Evolutionary conservation across 2,797 vertebrate genomes (phyloP).

Genomic region (Prionace glauca): DNA sequence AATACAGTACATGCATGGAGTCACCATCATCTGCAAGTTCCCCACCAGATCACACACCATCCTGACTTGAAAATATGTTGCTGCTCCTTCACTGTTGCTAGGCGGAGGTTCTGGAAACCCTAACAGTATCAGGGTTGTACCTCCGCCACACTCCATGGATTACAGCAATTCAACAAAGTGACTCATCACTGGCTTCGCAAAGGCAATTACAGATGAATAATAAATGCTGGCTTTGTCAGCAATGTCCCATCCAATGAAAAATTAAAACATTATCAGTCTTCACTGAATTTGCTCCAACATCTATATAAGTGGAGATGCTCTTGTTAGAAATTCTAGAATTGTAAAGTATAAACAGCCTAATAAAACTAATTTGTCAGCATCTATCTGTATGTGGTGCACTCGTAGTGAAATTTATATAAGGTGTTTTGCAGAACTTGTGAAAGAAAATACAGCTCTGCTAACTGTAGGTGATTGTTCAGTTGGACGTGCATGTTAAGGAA

Average conservation of each 20-base stretch:
- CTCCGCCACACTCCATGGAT: background rate
- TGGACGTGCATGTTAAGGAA: background rate
- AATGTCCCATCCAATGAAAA: background rate
- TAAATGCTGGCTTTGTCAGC: background rate
- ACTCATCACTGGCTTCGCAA: background rate
- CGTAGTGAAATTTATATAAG: background rate
- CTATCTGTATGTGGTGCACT: background rate
- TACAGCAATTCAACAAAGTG: background rate
- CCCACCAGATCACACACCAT: background rate
- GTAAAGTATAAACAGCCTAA: background rate
- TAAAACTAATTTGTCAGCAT: background rate
- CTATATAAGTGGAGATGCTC: background rate
- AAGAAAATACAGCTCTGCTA: background rate
- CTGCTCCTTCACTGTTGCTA: background rate
- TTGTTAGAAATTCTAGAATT: background rate
- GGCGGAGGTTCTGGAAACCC: background rate
- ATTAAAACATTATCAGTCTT: background rate
- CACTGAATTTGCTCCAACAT: background rate
- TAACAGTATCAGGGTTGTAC: background rate
- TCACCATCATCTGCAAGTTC: too few relatives aligned
- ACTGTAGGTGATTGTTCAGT: background rate
- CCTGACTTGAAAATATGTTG: background rate
- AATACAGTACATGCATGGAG: too few relatives aligned
- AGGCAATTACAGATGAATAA: background rate
- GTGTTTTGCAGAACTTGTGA: background rate